Percentiles rank a stretch among this genome's conserved stretches.
These are phyloP conservation scores for Piliocolobus tephrosceles DNA, from an alignment of 2,113 vertebrate genomes.

Conservation along the genomic window DNA sequence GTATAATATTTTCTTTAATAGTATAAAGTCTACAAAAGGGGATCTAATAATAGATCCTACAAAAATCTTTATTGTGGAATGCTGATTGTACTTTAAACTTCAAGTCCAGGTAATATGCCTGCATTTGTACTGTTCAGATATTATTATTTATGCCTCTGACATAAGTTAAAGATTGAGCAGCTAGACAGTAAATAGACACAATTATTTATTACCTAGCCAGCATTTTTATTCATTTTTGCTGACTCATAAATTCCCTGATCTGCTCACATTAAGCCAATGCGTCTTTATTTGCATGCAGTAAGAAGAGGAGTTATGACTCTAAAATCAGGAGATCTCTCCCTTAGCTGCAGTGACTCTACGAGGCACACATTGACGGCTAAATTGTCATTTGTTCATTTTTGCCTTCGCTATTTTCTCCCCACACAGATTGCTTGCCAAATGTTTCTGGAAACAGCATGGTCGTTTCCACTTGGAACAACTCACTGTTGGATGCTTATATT, in stretches of 20 bases:
- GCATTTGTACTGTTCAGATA: background rate
- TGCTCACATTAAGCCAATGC: background rate
- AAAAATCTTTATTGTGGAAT: background rate
- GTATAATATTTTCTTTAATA: background rate
- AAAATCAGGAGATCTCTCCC: slow-evolving; percentile 8
- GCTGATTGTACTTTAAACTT: slow-evolving; percentile 30
- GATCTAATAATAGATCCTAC: background rate
- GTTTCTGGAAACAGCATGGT: slow-evolving; percentile 38
- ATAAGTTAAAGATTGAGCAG: slow-evolving; percentile 16
- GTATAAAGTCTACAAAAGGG: background rate
- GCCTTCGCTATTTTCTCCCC: slow-evolving; percentile 18
- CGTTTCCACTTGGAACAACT: slow-evolving; percentile 51
- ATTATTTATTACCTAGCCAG: slow-evolving; percentile 45
- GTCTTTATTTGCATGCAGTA: slow-evolving; percentile 36
- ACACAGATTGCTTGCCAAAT: slow-evolving; percentile 49
- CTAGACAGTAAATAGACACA: slow-evolving; percentile 50
- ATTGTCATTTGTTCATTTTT: slow-evolving; percentile 55
- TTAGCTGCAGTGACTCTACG: slow-evolving; percentile 16
- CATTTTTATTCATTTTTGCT: slow-evolving; percentile 55
- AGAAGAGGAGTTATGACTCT: background rate
- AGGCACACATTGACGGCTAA: background rate
- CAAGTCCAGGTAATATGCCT: background rate
- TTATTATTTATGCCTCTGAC: slow-evolving; percentile 32
- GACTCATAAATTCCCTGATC: slow-evolving; percentile 36
- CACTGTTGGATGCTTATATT: slow-evolving; percentile 15